These are phyloP conservation scores for Picathartes gymnocephalus DNA, from an alignment of 2,113 vertebrate species.

Conservation along the genomic window DNA sequence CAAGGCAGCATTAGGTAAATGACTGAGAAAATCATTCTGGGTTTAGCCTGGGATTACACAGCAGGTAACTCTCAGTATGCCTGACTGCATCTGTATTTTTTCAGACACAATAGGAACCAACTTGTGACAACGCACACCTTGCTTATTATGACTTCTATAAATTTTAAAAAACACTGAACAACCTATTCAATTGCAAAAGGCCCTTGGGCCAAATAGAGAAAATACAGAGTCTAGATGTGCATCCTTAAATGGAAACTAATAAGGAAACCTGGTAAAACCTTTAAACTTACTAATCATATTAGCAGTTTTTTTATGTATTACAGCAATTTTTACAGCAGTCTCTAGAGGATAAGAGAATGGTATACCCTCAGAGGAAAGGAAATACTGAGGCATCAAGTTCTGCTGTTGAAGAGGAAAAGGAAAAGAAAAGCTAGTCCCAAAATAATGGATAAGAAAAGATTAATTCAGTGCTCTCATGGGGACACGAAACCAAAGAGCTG, in stretches of 20 bases:
- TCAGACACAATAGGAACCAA: not conserved
- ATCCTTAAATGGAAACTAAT: not conserved
- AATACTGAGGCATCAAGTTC: not conserved
- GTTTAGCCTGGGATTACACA: not conserved
- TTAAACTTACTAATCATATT: not conserved
- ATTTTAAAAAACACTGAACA: not conserved
- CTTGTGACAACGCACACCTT: not conserved
- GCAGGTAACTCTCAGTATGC: not conserved
- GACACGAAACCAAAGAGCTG: not conserved
- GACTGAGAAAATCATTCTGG: not conserved
- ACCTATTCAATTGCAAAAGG: not conserved
- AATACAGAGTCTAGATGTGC: not conserved
- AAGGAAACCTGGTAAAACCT: not conserved
- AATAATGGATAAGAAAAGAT: not conserved
- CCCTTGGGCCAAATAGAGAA: not conserved
- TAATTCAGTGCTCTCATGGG: not conserved
- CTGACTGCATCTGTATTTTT: not conserved
- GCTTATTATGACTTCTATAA: not conserved
- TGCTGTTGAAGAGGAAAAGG: not conserved
- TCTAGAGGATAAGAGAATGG: not conserved
- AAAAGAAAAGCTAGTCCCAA: not conserved
- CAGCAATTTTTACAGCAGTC: not conserved
- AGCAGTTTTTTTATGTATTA: not conserved
- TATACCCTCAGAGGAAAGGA: not conserved
- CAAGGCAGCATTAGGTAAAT: not conserved